A percentile compares a stretch with the other conserved stretches of the same genome.
phyloP scores from a whole-genome alignment of 2,113 vertebrate species.

The Eptesicus fuscus region DNA sequence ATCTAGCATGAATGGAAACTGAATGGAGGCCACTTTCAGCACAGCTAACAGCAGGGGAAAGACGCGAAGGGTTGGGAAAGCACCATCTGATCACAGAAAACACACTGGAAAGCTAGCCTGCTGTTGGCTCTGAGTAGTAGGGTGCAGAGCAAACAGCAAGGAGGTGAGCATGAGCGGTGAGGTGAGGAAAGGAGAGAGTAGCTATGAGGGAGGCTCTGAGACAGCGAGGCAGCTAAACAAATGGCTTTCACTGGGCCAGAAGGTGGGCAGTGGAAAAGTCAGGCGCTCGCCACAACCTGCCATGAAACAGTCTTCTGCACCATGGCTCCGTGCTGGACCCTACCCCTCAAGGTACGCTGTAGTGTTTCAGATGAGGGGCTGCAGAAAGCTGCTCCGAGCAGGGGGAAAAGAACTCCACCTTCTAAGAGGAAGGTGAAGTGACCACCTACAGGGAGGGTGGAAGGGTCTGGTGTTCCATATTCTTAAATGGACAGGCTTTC shows the following conservation, averaged over 20 bases:
- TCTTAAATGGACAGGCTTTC: background rate
- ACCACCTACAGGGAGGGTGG: background rate
- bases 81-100: background rate
- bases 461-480: background rate
- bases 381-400: background rate
- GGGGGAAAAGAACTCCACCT: background rate
- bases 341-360: background rate
- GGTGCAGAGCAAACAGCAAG: background rate
- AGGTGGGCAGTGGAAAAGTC: background rate
- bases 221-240: rapidly evolving
- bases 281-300: rapidly evolving
- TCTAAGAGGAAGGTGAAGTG: background rate
- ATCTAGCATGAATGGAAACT: background rate
- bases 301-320: rapidly evolving
- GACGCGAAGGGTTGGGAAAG: background rate
- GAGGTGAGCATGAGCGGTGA: rapidly evolving
- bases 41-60: background rate
- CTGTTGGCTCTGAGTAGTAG: too few relatives aligned
- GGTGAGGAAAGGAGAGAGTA: background rate
- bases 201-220: background rate
- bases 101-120: background rate
- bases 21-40: background rate
- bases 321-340: background rate
- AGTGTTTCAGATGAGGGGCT: background rate
- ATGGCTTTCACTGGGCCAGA: background rate